Percentiles rank a stretch among this genome's conserved stretches.
Conservation (phyloP, 2,888 invertebrate genomes). For the Hydroisotoma schaefferi region DNA sequence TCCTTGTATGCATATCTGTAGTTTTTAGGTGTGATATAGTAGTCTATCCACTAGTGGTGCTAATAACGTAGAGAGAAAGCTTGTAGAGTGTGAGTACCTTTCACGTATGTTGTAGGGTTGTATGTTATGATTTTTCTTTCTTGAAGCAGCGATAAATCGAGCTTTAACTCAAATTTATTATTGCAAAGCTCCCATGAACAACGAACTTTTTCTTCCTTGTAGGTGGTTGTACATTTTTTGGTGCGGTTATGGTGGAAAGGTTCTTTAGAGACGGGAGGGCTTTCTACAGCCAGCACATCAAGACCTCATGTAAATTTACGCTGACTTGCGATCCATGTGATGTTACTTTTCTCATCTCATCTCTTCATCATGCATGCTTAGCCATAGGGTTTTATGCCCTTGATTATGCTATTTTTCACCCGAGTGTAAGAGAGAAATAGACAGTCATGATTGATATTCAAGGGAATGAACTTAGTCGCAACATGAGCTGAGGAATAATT, state of each 20-base stretch:
- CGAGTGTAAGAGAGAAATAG: neutral
- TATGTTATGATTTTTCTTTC: constrained; percentile 28
- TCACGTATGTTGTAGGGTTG: constrained; percentile 5
- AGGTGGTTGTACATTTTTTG: neutral
- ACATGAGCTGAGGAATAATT: constrained; percentile 5
- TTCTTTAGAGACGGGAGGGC: neutral
- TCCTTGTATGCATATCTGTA: neutral
- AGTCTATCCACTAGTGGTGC: neutral
- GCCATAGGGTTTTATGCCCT: neutral
- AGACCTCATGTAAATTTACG: constrained; percentile 11
- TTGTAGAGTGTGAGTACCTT: constrained; percentile 10
- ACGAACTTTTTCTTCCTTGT: constrained; percentile 12
- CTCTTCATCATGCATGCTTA: neutral
- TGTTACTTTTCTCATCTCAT: neutral
- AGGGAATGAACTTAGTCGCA: neutral
- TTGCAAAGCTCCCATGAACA: constrained; percentile 25
- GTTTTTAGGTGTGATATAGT: too few relatives aligned
- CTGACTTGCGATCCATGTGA: constrained; percentile 13
- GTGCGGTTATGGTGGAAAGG: neutral
- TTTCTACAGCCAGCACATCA: neutral
- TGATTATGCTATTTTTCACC: constrained; percentile 10
- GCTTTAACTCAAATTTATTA: constrained; percentile 33
- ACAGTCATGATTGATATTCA: constrained; percentile 14
- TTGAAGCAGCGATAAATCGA: constrained; percentile 28
- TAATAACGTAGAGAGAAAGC: neutral